Evolutionary conservation across 2,113 vertebrate genomes (phyloP), one percentile per base, ranked within the genome.

Genomic region (Blennius ocellaris): DNA sequence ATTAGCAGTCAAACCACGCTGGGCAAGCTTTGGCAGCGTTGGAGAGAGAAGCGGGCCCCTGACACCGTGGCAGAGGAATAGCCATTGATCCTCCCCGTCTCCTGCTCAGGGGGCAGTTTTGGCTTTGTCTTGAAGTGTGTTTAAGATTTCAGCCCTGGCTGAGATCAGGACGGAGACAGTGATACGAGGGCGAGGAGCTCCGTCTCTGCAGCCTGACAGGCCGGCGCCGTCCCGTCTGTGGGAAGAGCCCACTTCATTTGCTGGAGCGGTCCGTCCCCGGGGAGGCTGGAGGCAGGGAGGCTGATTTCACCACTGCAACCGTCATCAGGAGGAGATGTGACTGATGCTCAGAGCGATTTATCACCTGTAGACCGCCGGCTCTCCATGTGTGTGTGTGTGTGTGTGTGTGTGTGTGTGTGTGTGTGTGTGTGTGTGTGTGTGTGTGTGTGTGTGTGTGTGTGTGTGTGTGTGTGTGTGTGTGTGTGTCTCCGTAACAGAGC

Each of bases 171-270:
- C 66, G 5, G 47, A 68, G 49, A 57, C 56, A 59, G 64, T 7
- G 56, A 76, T 59, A 1, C 0, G 12, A 1, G 72, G 73, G 36
- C 9, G 38, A 62, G 44, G 69, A 15, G 17, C 44, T 78, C 55
- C 8, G 68, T 78, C 51, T 61, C 68, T 30, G 44, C 50, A 58
- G 62, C 76, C 16, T 44, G 67, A 85, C 57, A 39, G 43, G 51
- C 51, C 43, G 45, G 60, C 72, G 44, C 5, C 21, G 48, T 43
- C 39, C 69, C 36, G 55, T 78, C 70, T 6, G 15, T 54, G 7
- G 1, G 53, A 56, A 43, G 59, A 48, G 59, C 11, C 47, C 47
- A 50, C 78, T 76, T 88, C 73, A 81, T 85, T 78, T 78, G 17
- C 7, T 39, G 47, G 69, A 82, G 50, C 44, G 69, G 47, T 3